Evolutionary conservation across 2,113 vertebrate genomes (phyloP).

Genomic region (Bettongia penicillata): DNA sequence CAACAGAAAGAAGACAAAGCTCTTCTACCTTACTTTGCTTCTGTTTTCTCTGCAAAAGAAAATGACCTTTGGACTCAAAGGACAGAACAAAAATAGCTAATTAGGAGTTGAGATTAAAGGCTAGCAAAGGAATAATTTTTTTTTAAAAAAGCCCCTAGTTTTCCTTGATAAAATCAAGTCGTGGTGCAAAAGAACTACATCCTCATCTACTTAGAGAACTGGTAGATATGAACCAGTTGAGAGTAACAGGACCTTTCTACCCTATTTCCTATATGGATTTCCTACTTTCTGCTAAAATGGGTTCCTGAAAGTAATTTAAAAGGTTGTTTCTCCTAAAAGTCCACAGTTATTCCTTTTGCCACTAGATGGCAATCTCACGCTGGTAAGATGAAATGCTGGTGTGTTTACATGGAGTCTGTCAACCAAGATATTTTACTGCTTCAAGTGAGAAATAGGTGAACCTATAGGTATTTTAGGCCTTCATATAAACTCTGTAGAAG

Average conservation of each 20-base stretch:
- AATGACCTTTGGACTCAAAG: neutral
- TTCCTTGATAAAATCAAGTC: neutral
- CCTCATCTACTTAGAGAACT: neutral
- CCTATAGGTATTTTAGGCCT: neutral
- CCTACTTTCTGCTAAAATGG: neutral
- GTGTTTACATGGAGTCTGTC: neutral
- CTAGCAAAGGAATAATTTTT: neutral
- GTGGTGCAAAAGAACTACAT: neutral
- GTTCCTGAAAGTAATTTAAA: neutral
- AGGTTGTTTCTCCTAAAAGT: neutral
- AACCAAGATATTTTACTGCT: neutral
- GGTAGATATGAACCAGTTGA: neutral
- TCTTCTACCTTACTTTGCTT: neutral
- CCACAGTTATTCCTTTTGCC: neutral
- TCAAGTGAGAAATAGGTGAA: neutral
- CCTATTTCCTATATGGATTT: neutral
- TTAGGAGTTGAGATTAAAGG: neutral
- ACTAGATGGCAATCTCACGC: neutral
- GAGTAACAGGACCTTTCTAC: neutral
- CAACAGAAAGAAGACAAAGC: neutral
- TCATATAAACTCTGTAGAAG: neutral
- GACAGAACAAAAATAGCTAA: neutral
- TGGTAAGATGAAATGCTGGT: neutral
- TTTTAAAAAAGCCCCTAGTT: neutral
- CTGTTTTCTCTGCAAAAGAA: neutral